A percentile compares a stretch with the other conserved stretches of the same genome.
Conservation (phyloP, 2,797 vertebrate species). For the Periophthalmus magnuspinnatus region DNA sequence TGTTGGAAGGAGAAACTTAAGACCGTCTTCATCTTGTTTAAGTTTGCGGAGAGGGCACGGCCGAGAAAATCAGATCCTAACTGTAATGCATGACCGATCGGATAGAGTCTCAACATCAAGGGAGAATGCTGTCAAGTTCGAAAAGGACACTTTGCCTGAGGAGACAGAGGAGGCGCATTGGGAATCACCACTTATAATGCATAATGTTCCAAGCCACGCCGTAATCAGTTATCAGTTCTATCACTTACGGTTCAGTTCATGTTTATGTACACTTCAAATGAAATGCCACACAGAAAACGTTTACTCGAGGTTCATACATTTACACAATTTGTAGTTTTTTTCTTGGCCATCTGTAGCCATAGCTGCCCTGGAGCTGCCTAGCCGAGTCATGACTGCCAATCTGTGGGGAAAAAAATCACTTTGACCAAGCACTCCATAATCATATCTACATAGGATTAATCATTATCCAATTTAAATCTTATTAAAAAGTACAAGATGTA, state of each 20-base stretch:
- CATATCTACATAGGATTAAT: too few relatives aligned
- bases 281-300: too few relatives aligned
- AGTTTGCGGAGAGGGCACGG: conserved; percentile 24
- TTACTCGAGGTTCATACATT: too few relatives aligned
- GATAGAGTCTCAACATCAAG: conserved; percentile 37
- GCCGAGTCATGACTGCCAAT: too few relatives aligned
- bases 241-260: conserved; percentile 32
- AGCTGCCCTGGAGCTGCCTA: too few relatives aligned
- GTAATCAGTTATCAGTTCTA: conserved; percentile 70
- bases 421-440: too few relatives aligned
- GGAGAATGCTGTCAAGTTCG: conserved; percentile 35
- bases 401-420: too few relatives aligned
- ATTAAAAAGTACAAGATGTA: too few relatives aligned
- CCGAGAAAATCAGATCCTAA: conserved; percentile 34
- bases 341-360: too few relatives aligned
- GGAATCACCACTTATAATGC: conserved; percentile 43
- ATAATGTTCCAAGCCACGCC: conserved; percentile 50
- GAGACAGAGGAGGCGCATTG: conserved; percentile 43
- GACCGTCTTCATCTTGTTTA: conserved; percentile 33
- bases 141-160: conserved; percentile 47
- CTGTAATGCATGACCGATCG: conserved; percentile 31
- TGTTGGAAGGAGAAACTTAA: conserved; percentile 41
- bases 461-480: too few relatives aligned
- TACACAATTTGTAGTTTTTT: too few relatives aligned
- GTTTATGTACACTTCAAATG: background rate